phyloP scores from a whole-genome alignment of 2,797 vertebrate genomes.

The Jordanella pulchra region DNA sequence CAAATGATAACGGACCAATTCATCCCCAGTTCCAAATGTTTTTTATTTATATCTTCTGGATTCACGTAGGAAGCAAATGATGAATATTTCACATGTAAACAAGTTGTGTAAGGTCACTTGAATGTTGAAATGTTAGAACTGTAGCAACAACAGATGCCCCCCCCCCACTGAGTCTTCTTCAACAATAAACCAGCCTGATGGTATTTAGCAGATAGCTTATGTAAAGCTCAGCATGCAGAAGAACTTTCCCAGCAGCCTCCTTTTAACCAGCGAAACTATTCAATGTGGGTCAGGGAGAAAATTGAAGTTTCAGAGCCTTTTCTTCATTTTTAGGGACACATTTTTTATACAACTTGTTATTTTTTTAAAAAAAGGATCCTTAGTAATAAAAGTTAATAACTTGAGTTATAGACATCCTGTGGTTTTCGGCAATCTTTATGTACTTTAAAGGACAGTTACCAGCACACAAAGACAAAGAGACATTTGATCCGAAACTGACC shows the following conservation, averaged over 20 bases:
- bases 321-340: not conserved
- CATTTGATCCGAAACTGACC: not conserved
- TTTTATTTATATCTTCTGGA: constrained; percentile 59
- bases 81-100: constrained; percentile 59
- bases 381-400: too few relatives aligned
- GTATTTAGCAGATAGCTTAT: constrained; percentile 11
- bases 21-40: constrained; percentile 30
- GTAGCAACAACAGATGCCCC: constrained; percentile 27
- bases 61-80: constrained; percentile 43
- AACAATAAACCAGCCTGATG: constrained; percentile 20
- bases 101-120: constrained; percentile 63
- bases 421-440: not conserved
- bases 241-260: constrained; percentile 56
- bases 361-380: not conserved
- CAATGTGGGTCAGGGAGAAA: constrained; percentile 7
- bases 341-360: not conserved
- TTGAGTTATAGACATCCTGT: not conserved
- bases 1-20: not conserved
- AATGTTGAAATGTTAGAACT: constrained; percentile 37
- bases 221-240: constrained; percentile 52
- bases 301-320: not conserved
- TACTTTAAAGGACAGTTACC: not conserved
- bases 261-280: not conserved
- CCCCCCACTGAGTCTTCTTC: constrained; percentile 28
- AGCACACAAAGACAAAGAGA: not conserved